Evolutionary conservation across 2,113 vertebrate species (phyloP).

Genomic region (Parotia lawesii): DNA sequence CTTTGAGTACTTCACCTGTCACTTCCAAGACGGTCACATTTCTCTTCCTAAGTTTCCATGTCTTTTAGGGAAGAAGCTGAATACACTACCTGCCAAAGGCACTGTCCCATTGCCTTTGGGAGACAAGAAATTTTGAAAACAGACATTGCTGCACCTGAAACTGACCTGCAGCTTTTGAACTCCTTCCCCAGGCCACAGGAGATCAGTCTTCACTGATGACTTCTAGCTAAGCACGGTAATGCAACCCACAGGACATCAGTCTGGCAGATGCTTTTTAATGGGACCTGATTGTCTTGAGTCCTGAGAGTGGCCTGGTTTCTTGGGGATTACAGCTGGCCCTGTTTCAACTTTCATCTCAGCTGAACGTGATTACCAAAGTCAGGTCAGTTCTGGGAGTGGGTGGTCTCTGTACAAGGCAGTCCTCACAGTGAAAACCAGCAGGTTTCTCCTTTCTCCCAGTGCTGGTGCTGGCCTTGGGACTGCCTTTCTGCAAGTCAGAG

Average conservation of each 20-base stretch:
- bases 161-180: background rate
- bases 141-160: background rate
- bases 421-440: background rate
- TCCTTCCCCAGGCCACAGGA: background rate
- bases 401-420: background rate
- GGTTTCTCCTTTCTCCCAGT: background rate
- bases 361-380: background rate
- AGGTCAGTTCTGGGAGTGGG: background rate
- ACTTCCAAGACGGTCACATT: background rate
- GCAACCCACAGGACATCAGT: background rate
- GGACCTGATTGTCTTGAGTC: constrained; percentile 17
- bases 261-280: constrained; percentile 29
- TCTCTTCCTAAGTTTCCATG: background rate
- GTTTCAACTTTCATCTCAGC: constrained; percentile 26
- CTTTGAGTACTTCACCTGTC: background rate
- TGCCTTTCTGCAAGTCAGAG: background rate
- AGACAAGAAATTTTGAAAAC: background rate
- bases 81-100: background rate
- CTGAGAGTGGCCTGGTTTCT: constrained; percentile 26
- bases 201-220: background rate
- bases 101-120: background rate
- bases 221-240: background rate
- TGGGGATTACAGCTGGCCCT: constrained; percentile 22
- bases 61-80: background rate
- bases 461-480: background rate